Evolutionary conservation across 1,140 invertebrate species (phyloP).

Genomic region (Andricus grossulariae): DNA sequence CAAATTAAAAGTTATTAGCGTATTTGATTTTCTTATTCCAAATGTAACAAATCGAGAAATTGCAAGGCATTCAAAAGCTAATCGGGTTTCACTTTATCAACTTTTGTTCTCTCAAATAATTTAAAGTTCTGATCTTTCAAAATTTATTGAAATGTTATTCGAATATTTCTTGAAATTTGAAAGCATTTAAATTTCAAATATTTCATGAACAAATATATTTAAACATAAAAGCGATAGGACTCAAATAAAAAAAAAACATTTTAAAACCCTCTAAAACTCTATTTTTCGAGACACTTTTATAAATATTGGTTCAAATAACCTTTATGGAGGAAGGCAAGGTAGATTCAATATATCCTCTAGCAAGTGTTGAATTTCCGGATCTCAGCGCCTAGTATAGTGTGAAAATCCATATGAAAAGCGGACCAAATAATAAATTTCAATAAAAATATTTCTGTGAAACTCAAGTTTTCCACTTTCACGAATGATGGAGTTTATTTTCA

Average conservation of each 20-base stretch:
- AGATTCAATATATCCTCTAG: neutral
- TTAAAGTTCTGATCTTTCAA: neutral
- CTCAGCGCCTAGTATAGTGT: neutral
- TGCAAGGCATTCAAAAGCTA: too few relatives aligned
- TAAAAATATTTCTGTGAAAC: neutral
- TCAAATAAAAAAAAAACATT: too few relatives aligned
- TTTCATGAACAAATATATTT: neutral
- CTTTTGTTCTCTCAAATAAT: too few relatives aligned
- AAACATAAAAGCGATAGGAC: too few relatives aligned
- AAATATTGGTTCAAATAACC: neutral
- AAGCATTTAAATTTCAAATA: neutral
- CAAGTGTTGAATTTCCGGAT: too few relatives aligned
- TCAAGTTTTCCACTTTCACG: neutral
- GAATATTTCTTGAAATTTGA: neutral
- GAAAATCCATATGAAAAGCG: constrained; percentile 12
- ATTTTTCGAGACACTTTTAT: too few relatives aligned
- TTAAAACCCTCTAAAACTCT: too few relatives aligned
- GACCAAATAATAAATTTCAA: neutral
- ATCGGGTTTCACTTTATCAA: too few relatives aligned
- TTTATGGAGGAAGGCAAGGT: neutral
- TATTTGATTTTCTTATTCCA: too few relatives aligned
- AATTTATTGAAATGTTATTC: neutral
- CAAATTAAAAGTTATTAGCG: too few relatives aligned
- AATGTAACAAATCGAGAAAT: too few relatives aligned
- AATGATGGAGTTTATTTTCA: constrained; percentile 14